Evolutionary conservation across 2,113 vertebrate species (phyloP), one percentile per base, ranked within the genome.

Genomic region (Heterochromis multidens): DNA sequence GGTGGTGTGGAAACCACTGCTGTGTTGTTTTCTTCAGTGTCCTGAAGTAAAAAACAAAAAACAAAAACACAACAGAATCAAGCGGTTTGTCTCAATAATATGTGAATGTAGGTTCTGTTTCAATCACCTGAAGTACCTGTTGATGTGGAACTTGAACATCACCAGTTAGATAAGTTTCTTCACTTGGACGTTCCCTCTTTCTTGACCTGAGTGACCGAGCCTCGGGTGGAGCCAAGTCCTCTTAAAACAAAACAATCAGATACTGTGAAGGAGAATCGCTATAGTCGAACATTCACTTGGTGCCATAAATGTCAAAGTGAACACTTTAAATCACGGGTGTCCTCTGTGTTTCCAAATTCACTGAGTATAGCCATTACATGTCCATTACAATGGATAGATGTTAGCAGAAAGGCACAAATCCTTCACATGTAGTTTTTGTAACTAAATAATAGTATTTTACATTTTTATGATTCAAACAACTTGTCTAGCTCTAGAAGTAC

Each of bases 161-260:
- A 14, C 25, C 35, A 0, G 60, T 59, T 27, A 46, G 56, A 9
- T 23, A 27, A 2, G 14, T 25, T 4, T 84, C 74, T 17, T 90
- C 87, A 19, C 54, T 37, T 46, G 67, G 31, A 63, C 21, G 31
- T 19, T 82, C 63, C 79, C 87, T 94, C 84, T 90, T 92, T 29
- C 67, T 94, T 52, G 84, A 83, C 56, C 89, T 86, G 37, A 89
- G 83, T 6, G 79, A 37, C 4, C 62, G 83, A 29, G 56, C 33
- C 21, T 80, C 80, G 3, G 82, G n/a, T 57, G 79, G 79, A 60
- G 25, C 84, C 62, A 37, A 11, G 19, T 35, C 25, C 19, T 80
- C 89, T 91, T 27, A 14, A 92, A 78, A 83, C 23, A 88, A 1
- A 62, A 54, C 6, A 6, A 77, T 43, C 0, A 57, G 31, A 77